These are phyloP conservation scores for Lampris megalopsis DNA, from an alignment of 2,113 vertebrate species.

Conservation along the genomic window DNA sequence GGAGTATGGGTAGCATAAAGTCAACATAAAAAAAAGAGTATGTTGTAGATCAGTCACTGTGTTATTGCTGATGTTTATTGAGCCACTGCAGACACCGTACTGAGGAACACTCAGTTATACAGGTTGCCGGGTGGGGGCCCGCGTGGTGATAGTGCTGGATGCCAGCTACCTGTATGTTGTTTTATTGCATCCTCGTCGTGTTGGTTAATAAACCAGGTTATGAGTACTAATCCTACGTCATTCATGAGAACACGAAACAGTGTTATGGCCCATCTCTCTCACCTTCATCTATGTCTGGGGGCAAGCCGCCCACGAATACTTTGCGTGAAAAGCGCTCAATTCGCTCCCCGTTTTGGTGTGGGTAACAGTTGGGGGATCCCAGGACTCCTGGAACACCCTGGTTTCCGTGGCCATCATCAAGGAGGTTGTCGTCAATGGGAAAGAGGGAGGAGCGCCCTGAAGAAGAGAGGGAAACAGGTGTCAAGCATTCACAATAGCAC, in stretches of 20 bases:
- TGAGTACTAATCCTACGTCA: no score
- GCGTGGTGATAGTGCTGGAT: no score
- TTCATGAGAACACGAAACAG: no score
- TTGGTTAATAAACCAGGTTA: no score
- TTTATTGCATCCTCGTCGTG: no score
- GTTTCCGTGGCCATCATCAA: slow-evolving; percentile 93
- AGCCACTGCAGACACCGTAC: no score
- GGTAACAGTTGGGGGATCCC: slow-evolving; percentile 91
- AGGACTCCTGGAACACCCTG: slow-evolving; percentile 89
- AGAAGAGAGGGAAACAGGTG: slow-evolving; percentile 40
- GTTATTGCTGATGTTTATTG: no score
- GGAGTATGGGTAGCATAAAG: background rate
- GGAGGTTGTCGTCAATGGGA: slow-evolving; percentile 94
- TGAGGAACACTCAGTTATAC: no score
- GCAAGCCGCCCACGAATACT: slow-evolving; percentile 96
- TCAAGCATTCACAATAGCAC: background rate
- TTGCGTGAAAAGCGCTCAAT: slow-evolving; percentile 98
- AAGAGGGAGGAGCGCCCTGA: slow-evolving; percentile 96
- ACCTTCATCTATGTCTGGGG: slow-evolving; percentile 99
- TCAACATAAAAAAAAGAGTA: no score
- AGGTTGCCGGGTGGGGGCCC: no score
- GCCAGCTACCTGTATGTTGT: no score
- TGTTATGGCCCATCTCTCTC: slow-evolving; percentile 29
- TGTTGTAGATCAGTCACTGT: no score
- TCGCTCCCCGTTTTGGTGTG: slow-evolving; percentile 94